These are phyloP conservation scores for Enteromius unitaeniatus DNA, from an alignment of 2,797 vertebrate genomes.

Conservation along the genomic window DNA sequence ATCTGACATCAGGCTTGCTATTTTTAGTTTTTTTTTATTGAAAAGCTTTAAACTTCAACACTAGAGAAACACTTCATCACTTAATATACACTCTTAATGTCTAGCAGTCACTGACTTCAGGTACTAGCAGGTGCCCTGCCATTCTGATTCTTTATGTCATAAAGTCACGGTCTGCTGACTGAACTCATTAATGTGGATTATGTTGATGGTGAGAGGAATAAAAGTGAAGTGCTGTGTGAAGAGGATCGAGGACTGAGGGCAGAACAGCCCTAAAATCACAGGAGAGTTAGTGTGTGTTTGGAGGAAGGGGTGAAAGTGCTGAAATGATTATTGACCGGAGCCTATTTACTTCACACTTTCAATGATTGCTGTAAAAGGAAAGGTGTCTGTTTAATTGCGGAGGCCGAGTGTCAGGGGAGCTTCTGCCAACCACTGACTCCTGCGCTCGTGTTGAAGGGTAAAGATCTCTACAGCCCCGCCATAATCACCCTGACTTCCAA, in stretches of 20 bases:
- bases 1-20: not conserved
- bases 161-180: conserved; percentile 72
- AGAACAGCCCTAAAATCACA: conserved; percentile 10
- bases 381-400: conserved; percentile 86
- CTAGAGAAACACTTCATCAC: not conserved
- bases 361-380: conserved; percentile 82
- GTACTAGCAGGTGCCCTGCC: conserved; percentile 19
- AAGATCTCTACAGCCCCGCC: conserved; percentile 64
- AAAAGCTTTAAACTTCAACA: not conserved
- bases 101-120: conserved; percentile 4
- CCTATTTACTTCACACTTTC: conserved; percentile 85
- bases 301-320: conserved; percentile 73
- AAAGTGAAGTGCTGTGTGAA: conserved; percentile 76
- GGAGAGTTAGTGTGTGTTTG: conserved; percentile 43
- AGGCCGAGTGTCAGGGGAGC: conserved; percentile 84
- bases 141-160: conserved; percentile 65
- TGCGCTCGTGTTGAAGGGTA: conserved; percentile 89
- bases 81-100: conserved; percentile 17
- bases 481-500: not conserved
- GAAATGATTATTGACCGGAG: conserved; percentile 84
- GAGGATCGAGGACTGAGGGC: conserved; percentile 62
- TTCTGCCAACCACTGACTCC: conserved; percentile 74
- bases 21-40: not conserved
- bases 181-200: conserved; percentile 88
- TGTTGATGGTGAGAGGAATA: conserved; percentile 83